Base-by-base conservation (phyloP, 1,140 invertebrate species). In the Gryon sp. region DNA sequence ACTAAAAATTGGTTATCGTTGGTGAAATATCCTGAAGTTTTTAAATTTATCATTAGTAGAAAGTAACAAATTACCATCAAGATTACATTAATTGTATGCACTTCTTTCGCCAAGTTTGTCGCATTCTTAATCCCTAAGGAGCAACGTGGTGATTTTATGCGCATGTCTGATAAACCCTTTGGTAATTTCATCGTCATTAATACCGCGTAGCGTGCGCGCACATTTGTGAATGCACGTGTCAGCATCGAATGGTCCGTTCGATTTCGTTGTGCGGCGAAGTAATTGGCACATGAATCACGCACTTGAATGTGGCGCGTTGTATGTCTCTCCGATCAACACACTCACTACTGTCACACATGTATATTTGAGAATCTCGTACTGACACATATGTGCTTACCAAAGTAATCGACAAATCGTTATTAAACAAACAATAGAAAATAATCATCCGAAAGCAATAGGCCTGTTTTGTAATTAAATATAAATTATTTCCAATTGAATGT, bases 211-310 rank as follows among this genome's bases (percentile, higher is more conserved):
- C 40, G 41, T 19, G 59, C 20, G 40, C 48, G 24, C n/a, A n/a
- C n/a, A n/a, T 59, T 52, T 48, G 41, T 43, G 38, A 43, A 53
- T 52, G 53, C 60, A 63, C 68, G 69, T 73, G 60, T 68, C 55
- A 52, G 69, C 70, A 57, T 59, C 66, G 74, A 65, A 26, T 50
- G 43, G 53, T 48, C 70, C 30, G 65, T 63, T 76, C 65, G 11
- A 75, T 76, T 76, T 73, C 76, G 73, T 75, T 53, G 69, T 75
- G 82, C 74, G 76, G 73, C n/a, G n/a, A n/a, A 81, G 77, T 85
- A 85, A 85, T 85, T 85, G 84, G 81, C 83, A 79, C 79, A 85
- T 84, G 84, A 85, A 85, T 85, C 84, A 84, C 83, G 80, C 81
- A 79, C 80, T 80, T 59, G 50, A 72, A 62, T 82, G 79, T 82